Evolutionary conservation across 1,140 invertebrate species (phyloP), one percentile per base, ranked within the genome.

Genomic region (Drosophila nigrodunni): DNA sequence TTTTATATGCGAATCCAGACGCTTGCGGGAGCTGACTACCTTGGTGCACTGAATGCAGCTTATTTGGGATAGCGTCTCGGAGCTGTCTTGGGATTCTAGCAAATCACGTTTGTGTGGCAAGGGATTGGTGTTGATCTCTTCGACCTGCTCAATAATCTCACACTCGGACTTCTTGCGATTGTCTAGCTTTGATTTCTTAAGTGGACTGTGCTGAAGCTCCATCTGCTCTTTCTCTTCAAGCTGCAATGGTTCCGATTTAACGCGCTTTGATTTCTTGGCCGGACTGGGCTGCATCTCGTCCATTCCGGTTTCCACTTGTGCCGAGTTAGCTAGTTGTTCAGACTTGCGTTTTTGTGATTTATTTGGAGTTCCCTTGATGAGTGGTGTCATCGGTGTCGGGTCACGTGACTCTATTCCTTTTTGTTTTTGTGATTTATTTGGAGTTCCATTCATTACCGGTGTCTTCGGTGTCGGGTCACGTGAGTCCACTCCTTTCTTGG

Each of bases 41-140:
- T 87, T 87, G 21, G 39, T 69, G 34, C 83, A 87, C 3, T 72
- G 44, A n/a, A n/a, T n/a, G 62, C 83, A 87, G 49, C 21, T 83
- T 0, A 88, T 15, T 2, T 43, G 13, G 0, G 64, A 18, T 2
- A 43, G 13, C 0, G 64, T 34, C 0, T 76, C 71, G 11, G 62
- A 62, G 18, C 47, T 54, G 0, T 41, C 47, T 39, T 15, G 13
- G 1, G 74, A 74, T 13, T 74, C 65, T 6, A 80, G 43, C 25
- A 57, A 34, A 0, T 15, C 35, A n/a, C 78, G 78, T 15, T 83
- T 88, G 52, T 88, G 68, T 0, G 83, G 83, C 9, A 68, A 54
- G 0, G 88, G 80, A 49, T 80, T 47, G 0, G 15, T 10, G 39
- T 87, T 87, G 7, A 88, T 7, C 10, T 72, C 83, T 3, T 80